phyloP scores from a whole-genome alignment of 2,797 vertebrate species.

The Micromesistius poutassou region DNA sequence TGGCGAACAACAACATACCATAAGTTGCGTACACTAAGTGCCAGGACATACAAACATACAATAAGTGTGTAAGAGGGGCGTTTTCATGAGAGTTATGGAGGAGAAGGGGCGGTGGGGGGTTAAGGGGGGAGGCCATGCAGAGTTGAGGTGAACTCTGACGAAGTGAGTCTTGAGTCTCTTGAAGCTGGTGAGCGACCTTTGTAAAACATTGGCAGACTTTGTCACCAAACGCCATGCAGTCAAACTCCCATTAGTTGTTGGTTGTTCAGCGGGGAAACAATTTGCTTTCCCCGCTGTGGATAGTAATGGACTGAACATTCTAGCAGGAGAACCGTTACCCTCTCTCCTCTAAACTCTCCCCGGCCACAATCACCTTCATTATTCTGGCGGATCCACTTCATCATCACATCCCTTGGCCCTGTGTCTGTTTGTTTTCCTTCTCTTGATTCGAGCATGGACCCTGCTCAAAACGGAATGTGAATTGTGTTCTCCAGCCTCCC shows the following conservation, averaged over 20 bases:
- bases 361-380: background rate
- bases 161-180: too few species aligned
- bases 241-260: background rate
- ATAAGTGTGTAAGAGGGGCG: too few species aligned
- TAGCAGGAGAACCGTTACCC: background rate
- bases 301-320: background rate
- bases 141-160: too few species aligned
- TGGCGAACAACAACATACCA: too few species aligned
- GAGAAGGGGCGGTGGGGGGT: too few species aligned
- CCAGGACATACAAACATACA: too few species aligned
- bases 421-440: background rate
- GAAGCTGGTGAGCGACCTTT: too few species aligned
- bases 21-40: too few species aligned
- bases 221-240: too few species aligned
- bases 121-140: too few species aligned
- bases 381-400: background rate
- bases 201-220: too few species aligned
- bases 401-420: background rate
- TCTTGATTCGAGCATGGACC: background rate
- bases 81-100: too few species aligned
- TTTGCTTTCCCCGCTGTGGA: background rate
- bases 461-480: background rate
- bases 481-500: slow-evolving; percentile 2
- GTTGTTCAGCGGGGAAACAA: background rate
- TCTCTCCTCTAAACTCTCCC: background rate